Conservation (phyloP, 2,113 vertebrate genomes). For the Myocastor coypus region DNA sequence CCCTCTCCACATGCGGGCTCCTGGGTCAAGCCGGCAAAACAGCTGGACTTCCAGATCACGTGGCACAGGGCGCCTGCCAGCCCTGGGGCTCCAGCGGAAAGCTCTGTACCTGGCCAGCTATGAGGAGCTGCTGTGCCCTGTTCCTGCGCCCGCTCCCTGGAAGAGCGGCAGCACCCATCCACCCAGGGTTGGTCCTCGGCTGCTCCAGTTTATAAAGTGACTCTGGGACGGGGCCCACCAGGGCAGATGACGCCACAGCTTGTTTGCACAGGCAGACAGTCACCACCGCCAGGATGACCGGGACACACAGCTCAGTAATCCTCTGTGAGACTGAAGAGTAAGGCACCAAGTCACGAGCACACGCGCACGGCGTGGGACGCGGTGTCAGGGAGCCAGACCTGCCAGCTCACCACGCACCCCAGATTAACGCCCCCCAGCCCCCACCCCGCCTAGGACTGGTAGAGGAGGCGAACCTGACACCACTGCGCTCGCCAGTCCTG, state of each 20-base stretch:
- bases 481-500: neutral
- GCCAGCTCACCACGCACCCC: neutral
- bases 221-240: neutral
- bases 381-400: neutral
- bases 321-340: neutral
- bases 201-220: neutral
- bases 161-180: neutral
- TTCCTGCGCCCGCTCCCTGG: neutral
- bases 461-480: neutral
- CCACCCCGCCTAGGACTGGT: neutral
- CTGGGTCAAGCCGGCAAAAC: neutral
- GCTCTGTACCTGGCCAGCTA: neutral
- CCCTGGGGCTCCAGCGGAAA: neutral
- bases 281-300: neutral
- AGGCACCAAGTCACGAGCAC: neutral
- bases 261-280: neutral
- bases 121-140: neutral
- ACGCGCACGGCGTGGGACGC: accelerated
- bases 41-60: no score
- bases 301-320: neutral
- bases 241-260: neutral
- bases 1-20: accelerated
- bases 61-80: no score
- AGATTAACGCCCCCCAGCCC: neutral
- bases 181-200: neutral